These are phyloP conservation scores for Nudaria mundana DNA, from an alignment of 2,888 invertebrate species.

Conservation along the genomic window DNA sequence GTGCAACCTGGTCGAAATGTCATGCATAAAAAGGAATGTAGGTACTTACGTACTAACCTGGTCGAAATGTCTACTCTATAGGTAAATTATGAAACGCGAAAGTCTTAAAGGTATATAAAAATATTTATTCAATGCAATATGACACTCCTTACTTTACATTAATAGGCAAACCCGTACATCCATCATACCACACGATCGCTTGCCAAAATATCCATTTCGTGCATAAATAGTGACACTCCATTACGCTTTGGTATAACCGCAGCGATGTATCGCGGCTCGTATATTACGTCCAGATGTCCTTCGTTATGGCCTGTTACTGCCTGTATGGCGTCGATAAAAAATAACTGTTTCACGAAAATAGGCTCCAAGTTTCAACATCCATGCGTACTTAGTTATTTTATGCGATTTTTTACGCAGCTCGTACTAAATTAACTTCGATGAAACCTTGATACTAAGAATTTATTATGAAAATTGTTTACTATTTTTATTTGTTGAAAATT, in stretches of 20 bases:
- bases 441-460: too few relatives aligned
- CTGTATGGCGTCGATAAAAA: slow-evolving; percentile 42
- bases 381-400: slow-evolving; percentile 14
- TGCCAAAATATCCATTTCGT: slow-evolving; percentile 19
- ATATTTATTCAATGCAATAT: too few relatives aligned
- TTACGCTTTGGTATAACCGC: slow-evolving; percentile 20
- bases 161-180: background rate
- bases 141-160: too few relatives aligned
- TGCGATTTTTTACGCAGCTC: slow-evolving; percentile 17
- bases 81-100: too few relatives aligned
- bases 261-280: slow-evolving; percentile 28
- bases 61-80: too few relatives aligned
- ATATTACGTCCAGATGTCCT: slow-evolving; percentile 41
- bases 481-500: too few relatives aligned
- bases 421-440: slow-evolving; percentile 16
- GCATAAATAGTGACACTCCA: slow-evolving; percentile 10
- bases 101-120: too few relatives aligned
- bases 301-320: slow-evolving; percentile 29
- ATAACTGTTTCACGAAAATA: slow-evolving; percentile 32
- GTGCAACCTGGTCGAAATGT: too few relatives aligned
- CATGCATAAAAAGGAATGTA: too few relatives aligned
- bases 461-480: too few relatives aligned
- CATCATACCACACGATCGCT: slow-evolving; percentile 3
- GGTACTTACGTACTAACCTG: too few relatives aligned
- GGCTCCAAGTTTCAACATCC: slow-evolving; percentile 6